Percentiles rank a stretch among this genome's conserved stretches.
phyloP scores from a whole-genome alignment of 2,888 invertebrate species.

The Ischnus inquisitorius region DNA sequence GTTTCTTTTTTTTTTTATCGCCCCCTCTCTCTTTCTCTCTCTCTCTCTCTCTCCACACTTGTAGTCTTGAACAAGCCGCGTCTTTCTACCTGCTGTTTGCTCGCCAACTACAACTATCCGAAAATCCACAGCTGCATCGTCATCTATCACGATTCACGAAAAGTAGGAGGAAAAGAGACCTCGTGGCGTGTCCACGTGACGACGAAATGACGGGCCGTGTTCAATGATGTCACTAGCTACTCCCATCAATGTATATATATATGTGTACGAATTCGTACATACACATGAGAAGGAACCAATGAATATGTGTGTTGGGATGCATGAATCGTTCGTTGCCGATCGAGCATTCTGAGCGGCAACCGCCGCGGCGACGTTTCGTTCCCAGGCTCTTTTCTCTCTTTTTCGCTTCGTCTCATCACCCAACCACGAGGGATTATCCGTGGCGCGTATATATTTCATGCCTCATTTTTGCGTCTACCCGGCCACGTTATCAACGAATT shows the following conservation, averaged over 20 bases:
- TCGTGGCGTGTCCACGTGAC: slow-evolving; percentile 65
- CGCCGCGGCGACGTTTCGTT: slow-evolving; percentile 10
- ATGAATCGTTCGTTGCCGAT: slow-evolving; percentile 18
- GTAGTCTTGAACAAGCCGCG: background rate
- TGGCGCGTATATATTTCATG: background rate
- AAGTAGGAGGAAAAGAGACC: slow-evolving; percentile 36
- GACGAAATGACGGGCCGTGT: slow-evolving; percentile 39
- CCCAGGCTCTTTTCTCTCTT: slow-evolving; percentile 14
- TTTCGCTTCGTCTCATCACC: slow-evolving; percentile 11
- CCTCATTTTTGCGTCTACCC: slow-evolving; percentile 9
- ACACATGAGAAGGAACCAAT: slow-evolving; percentile 1
- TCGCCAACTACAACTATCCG: background rate
- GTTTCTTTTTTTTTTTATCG: slow-evolving; percentile 1
- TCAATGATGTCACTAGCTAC: slow-evolving; percentile 48
- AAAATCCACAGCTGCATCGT: slow-evolving; percentile 16
- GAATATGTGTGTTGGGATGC: slow-evolving; percentile 15
- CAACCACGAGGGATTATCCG: background rate
- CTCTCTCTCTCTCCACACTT: slow-evolving; percentile 13
- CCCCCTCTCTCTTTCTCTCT: too few relatives aligned
- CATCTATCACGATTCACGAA: background rate
- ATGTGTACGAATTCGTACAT: background rate
- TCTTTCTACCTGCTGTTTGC: slow-evolving; percentile 22
- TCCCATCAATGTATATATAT: background rate
- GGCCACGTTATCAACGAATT: slow-evolving; percentile 1
- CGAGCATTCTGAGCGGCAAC: slow-evolving; percentile 23